A percentile compares a stretch with the other conserved stretches of the same genome.
These are phyloP conservation scores for Zele albiditarsus DNA, from an alignment of 2,888 invertebrate species.

Conservation along the genomic window DNA sequence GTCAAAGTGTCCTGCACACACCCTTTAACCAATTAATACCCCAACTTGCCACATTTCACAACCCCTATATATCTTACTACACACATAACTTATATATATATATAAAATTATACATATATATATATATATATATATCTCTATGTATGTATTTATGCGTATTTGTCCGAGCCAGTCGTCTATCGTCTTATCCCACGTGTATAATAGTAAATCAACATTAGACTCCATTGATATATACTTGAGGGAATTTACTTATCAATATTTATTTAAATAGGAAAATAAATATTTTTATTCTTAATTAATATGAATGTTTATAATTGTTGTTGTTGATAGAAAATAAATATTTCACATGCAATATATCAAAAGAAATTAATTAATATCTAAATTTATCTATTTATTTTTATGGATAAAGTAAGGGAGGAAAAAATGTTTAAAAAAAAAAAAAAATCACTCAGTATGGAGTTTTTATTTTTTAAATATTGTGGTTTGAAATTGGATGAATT, in stretches of 20 bases:
- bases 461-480: too few relatives aligned
- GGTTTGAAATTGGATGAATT: too few relatives aligned
- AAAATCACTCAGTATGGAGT: too few relatives aligned
- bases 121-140: too few relatives aligned
- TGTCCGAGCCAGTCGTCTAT: constrained; percentile 21
- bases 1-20: constrained; percentile 35
- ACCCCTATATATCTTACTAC: constrained; percentile 1
- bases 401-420: too few relatives aligned
- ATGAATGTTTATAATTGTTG: background rate
- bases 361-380: too few relatives aligned
- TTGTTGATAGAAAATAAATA: too few relatives aligned
- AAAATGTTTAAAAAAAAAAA: too few relatives aligned
- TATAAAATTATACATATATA: background rate
- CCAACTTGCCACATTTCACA: constrained; percentile 12
- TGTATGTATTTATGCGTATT: background rate
- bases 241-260: constrained; percentile 6
- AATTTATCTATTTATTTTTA: too few relatives aligned
- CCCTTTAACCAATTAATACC: constrained; percentile 43
- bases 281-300: constrained; percentile 1
- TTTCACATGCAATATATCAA: too few relatives aligned
- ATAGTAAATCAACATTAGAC: constrained; percentile 35
- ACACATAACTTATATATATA: background rate
- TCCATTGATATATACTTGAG: constrained; percentile 3
- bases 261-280: constrained; percentile 7
- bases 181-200: constrained; percentile 39